These are phyloP conservation scores for Caranx ignobilis DNA, from an alignment of 2,113 vertebrate species.

Conservation along the genomic window DNA sequence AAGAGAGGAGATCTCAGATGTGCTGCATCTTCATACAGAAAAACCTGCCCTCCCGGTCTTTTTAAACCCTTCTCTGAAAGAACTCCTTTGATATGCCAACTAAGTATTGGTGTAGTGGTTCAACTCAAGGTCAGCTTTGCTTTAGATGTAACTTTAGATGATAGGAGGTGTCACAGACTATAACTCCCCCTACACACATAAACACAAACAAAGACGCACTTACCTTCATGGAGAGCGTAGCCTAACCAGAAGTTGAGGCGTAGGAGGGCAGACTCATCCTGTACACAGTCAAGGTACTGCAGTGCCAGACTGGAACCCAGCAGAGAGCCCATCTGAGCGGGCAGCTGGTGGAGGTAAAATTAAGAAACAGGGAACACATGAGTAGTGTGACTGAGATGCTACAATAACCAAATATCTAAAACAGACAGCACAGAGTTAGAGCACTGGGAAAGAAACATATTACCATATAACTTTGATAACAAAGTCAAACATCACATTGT, in stretches of 20 bases:
- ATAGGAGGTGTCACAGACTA: conserved; percentile 27
- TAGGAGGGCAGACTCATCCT: conserved; percentile 89
- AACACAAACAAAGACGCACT: neutral
- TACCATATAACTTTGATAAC: neutral
- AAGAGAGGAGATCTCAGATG: conserved; percentile 43
- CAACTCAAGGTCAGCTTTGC: conserved; percentile 51
- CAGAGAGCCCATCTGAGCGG: conserved; percentile 94
- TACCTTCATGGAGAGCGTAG: conserved; percentile 93
- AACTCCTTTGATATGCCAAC: conserved; percentile 54
- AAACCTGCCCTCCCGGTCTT: neutral
- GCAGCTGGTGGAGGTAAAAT: conserved; percentile 85
- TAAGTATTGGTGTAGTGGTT: conserved; percentile 28
- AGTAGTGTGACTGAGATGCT: conserved; percentile 7
- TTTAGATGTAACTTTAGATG: conserved; percentile 16
- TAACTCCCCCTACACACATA: neutral
- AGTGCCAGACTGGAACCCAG: conserved; percentile 89
- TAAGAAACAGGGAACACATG: conserved; percentile 22
- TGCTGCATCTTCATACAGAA: neutral
- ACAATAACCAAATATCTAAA: conserved; percentile 20
- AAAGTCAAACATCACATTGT: neutral
- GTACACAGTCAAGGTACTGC: conserved; percentile 92
- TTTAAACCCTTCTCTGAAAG: conserved; percentile 20
- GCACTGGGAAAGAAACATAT: neutral
- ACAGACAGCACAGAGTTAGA: neutral
- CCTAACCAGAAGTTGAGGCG: conserved; percentile 93